A percentile compares a stretch with the other conserved stretches of the same genome.
Conservation (phyloP, 92 coral and sea anemone genomes). For the Epizoanthus rinbou region DNA sequence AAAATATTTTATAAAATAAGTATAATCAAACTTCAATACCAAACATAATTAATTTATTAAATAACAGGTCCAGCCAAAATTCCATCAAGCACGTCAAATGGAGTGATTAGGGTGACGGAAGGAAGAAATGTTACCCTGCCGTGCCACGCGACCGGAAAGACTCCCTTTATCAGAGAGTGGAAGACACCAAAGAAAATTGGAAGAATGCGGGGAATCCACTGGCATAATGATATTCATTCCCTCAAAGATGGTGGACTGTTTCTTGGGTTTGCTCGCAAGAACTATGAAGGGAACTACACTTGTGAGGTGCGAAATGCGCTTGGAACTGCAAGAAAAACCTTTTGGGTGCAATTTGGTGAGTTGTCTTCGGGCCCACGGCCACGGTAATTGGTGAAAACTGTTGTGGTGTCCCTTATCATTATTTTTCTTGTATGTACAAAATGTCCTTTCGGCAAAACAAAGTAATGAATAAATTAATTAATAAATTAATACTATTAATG, state of each 20-base stretch:
- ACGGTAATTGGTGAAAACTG: too few species aligned
- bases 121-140: constrained; percentile 20
- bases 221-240: constrained; percentile 23
- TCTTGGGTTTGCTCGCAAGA: constrained; percentile 33
- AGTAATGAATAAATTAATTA: too few species aligned
- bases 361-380: background rate
- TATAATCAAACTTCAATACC: too few species aligned
- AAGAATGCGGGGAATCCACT: constrained; percentile 26
- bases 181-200: constrained; percentile 20
- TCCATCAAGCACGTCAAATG: constrained; percentile 1
- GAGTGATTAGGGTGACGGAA: constrained; percentile 21
- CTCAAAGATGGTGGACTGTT: constrained; percentile 18
- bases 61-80: constrained; percentile 28
- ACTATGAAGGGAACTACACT: constrained; percentile 27
- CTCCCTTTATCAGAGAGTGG: constrained; percentile 41
- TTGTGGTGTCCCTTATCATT: too few species aligned
- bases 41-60: background rate
- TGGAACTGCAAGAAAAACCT: constrained; percentile 31
- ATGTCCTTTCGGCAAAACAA: too few species aligned
- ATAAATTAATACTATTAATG: too few species aligned
- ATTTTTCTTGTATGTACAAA: too few species aligned
- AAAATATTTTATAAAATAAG: too few species aligned
- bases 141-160: constrained; percentile 24
- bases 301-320: constrained; percentile 40
- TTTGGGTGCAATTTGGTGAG: constrained; percentile 29